Conservation (phyloP, 2,797 vertebrate genomes). For the Uromys caudimaculatus region DNA sequence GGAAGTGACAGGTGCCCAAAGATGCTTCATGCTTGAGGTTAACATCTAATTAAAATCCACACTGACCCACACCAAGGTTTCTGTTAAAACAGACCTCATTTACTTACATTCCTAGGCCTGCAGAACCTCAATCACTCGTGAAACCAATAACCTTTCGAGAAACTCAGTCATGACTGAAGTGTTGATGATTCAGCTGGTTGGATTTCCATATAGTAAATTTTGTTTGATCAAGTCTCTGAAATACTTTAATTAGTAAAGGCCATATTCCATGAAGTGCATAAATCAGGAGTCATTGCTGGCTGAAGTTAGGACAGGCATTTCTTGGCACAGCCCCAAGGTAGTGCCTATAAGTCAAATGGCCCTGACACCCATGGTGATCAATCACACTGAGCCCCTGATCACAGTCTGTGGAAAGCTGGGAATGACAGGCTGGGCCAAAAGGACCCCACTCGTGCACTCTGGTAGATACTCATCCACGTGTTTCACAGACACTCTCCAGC, state of each 20-base stretch:
- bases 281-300: neutral
- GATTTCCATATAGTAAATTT: slow-evolving; percentile 33
- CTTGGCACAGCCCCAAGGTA: neutral
- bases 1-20: slow-evolving; percentile 10
- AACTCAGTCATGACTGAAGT: neutral
- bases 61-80: neutral
- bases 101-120: neutral
- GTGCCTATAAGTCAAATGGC: neutral
- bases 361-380: neutral
- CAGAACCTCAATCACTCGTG: neutral
- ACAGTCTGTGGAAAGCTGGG: neutral
- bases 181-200: neutral
- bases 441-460: neutral
- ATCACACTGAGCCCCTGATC: neutral
- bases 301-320: neutral
- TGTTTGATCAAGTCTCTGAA: slow-evolving; percentile 41
- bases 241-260: slow-evolving; percentile 6
- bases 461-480: neutral
- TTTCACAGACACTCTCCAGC: neutral
- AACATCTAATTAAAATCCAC: slow-evolving; percentile 59
- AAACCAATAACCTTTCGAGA: slow-evolving; percentile 9
- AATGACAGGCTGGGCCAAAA: neutral
- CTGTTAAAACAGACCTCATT: slow-evolving; percentile 26
- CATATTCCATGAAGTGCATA: neutral
- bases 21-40: neutral